Percentiles rank a stretch among this genome's conserved stretches.
Conservation (phyloP, 2,888 invertebrate genomes). For the Saturnia pavonia region DNA sequence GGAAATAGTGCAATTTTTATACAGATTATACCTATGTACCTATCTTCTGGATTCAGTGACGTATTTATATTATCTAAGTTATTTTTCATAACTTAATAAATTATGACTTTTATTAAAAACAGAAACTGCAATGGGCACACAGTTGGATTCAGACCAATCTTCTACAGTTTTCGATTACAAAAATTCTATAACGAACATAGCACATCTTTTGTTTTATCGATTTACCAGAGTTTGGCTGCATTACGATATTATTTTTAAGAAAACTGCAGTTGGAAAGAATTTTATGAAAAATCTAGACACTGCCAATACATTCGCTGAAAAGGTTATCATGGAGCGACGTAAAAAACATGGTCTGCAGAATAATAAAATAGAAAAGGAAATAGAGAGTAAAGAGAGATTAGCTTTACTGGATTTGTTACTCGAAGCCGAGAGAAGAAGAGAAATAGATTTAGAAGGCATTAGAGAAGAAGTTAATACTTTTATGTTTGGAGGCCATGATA, state of each 20-base stretch:
- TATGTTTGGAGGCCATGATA: no score
- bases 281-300: background rate
- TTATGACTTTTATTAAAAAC: constrained; percentile 39
- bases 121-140: constrained; percentile 84
- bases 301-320: constrained; percentile 68
- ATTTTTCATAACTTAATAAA: constrained; percentile 35
- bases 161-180: constrained; percentile 71
- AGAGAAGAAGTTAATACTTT: constrained; percentile 83
- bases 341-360: constrained; percentile 17
- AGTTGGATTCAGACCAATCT: constrained; percentile 63
- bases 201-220: constrained; percentile 45
- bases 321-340: constrained; percentile 76
- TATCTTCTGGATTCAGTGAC: no score
- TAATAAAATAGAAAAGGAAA: background rate
- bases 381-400: background rate
- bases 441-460: constrained; percentile 82
- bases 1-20: no score
- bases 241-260: constrained; percentile 71
- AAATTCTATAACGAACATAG: constrained; percentile 66
- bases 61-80: no score
- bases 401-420: constrained; percentile 83
- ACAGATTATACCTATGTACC: constrained; percentile 57
- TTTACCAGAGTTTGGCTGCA: constrained; percentile 80
- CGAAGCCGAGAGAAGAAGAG: constrained; percentile 77
- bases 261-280: constrained; percentile 31